Base-by-base conservation (phyloP, 1,140 invertebrate genomes). In the Vanessa atalanta region DNA sequence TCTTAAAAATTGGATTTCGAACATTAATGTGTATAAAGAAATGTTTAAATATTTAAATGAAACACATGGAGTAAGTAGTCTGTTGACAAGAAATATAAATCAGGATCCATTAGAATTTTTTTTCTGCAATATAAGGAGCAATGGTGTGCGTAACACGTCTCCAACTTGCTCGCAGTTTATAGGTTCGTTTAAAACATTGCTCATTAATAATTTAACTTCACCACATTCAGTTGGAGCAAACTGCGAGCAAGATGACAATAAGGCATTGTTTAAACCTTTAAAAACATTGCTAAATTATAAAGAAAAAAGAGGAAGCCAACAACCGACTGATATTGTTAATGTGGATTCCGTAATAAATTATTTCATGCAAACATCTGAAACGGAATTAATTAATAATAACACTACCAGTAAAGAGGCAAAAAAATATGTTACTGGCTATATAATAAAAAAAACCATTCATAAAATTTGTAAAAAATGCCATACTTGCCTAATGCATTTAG, bases 71-170 rank as follows among this genome's bases (percentile, higher is more conserved):
- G 31, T 78, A 65, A 70, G 14, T 47, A 73, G 26, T 72, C 31
- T 82, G 13, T 48, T 82, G 11, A 72, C 68, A 50, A 72, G 78
- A 70, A 78, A 80, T 72, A 67, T 78, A 15, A 79, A 80, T 26
- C 80, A 82, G 47, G 77, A 81, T 63, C 72, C 78, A 13, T 66
- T 82, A 37, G 78, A 82, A 66, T 76, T 72, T 76, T 80, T 82
- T 15, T 82, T 77, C 65, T 70, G 78, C 31, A 70, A 63, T 63
- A 80, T 82, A 8, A 57, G 80, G 26, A 78, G 74, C 50, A 75
- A 77, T 70, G 80, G 80, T 43, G 26, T 70, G n/a, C 55, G 65
- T 9, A 77, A 77, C 60, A 75, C 43, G 0, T 53, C 20, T 65
- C 75, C 72, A 31, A 75, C 57, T 48, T 73, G 73, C 26, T n/a